Evolutionary conservation across 2,113 vertebrate species (phyloP), one percentile per base, ranked within the genome.

Genomic region (Oenanthe oenanthe): DNA sequence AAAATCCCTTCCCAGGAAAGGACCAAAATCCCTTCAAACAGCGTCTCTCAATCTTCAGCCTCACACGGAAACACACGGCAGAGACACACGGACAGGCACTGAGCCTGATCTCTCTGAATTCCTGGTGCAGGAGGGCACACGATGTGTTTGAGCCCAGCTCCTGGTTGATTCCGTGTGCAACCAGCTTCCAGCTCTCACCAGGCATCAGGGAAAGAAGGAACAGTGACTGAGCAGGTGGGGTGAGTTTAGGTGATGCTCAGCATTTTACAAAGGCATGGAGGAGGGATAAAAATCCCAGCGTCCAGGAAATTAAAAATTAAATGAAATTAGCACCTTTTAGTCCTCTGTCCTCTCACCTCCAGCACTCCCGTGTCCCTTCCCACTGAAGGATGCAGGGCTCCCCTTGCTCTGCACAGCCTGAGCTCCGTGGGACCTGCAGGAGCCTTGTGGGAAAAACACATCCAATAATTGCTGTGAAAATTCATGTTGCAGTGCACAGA

Each of bases 11-110:
- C 48, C 48, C 24, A 26, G 48, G 45, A 12, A 47, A 48, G 47
- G 48, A 73, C 40, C 45, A 32, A 32, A 60, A 50, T 66, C 67
- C 36, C 62, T n/a, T 28, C 53, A n/a, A n/a, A n/a, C n/a, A n/a
- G n/a, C n/a, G n/a, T n/a, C n/a, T n/a, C n/a, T n/a, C n/a, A n/a
- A n/a, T n/a, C n/a, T n/a, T n/a, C n/a, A 56, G 48, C 32, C 26
- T 54, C 19, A 2, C n/a, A 17, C 0, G 4, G 34, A 43, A 53
- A 34, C 6, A 3, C 10, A 1, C 0, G 0, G 42, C 31, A 25
- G 7, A 32, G 40, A 6, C 47, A 40, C 36, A 3, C 0, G 36
- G 21, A 43, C 58, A 70, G 22, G 32, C 0, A 0, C 9, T 4
- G 60, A 32, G 31, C 38, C 56, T 2, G 42, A 31, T 74, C 34